Evolutionary conservation across 2,888 invertebrate species (phyloP), one percentile per base, ranked within the genome.

Genomic region (Lycaena phlaeas): DNA sequence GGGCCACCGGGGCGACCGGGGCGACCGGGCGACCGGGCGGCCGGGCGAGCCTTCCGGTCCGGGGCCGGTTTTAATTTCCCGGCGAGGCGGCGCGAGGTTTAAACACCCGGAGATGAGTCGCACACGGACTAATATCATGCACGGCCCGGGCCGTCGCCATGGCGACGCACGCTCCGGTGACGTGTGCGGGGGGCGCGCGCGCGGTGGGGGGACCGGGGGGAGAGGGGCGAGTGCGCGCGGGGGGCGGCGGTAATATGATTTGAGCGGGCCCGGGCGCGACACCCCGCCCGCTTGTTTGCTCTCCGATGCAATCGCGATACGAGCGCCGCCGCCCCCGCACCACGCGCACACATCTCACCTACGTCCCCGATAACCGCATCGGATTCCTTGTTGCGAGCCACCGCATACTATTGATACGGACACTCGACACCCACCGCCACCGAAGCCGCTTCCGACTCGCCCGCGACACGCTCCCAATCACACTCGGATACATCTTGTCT

Each of bases 81-180:
- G 71, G 67, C 71, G 64, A 57, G 63, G 67, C 57, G 51, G 73
- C 71, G 73, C 73, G 78, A 74, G 74, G 71, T 77, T 73, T 77
- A 77, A 84, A 76, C 77, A 77, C 60, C 73, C 77, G 79, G 78
- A 79, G 81, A 84, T 84, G 84, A 85, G 79, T 68, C 71, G 63
- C 71, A 68, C 71, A 73, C 75, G 76, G 68, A 78, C 79, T 82
- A 82, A 82, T 82, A 76, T 82, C 75, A 82, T 81, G 82, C 81
- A 81, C 71, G 77, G 71, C 87, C 87, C 87, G 87, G 87, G 87
- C 87, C 76, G 88, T 88, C 85, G 86, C 87, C 87, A 85, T 87
- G 85, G 88, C 86, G 87, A 88, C 88, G 87, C 86, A 85, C 86
- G 85, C 86, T 86, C 86, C 57, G 60, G n/a, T n/a, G n/a, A n/a